A percentile compares a stretch with the other conserved stretches of the same genome.
Evolutionary conservation across 2,113 vertebrate species (phyloP).

Genomic region (Martes martes): DNA sequence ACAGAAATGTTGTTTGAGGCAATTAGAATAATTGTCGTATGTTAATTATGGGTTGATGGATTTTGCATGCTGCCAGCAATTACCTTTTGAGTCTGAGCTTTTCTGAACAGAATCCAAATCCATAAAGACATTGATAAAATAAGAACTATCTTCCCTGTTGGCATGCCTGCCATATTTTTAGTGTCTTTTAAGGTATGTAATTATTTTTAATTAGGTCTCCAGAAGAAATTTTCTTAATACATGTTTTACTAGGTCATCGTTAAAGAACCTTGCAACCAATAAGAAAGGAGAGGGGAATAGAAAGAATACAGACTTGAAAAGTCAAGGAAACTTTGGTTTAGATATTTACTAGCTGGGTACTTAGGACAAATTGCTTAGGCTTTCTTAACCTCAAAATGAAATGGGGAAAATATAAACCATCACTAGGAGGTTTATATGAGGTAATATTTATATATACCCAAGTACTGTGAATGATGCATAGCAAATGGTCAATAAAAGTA

Average conservation of each 20-base stretch:
- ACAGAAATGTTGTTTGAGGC: constrained; percentile 83
- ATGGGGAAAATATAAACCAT: not conserved
- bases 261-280: not conserved
- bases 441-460: not conserved
- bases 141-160: constrained; percentile 78
- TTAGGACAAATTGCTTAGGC: not conserved
- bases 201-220: constrained; percentile 82
- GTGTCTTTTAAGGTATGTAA: constrained; percentile 82
- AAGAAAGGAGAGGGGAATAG: not conserved
- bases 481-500: not conserved
- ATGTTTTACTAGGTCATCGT: constrained; percentile 55
- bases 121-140: constrained; percentile 81
- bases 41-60: constrained; percentile 86
- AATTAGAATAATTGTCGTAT: constrained; percentile 87
- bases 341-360: not conserved
- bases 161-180: constrained; percentile 67
- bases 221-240: constrained; percentile 69
- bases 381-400: constrained; percentile 26
- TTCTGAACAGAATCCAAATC: constrained; percentile 84
- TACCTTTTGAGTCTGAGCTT: constrained; percentile 81
- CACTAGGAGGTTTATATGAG: not conserved
- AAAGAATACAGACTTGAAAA: not conserved
- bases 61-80: constrained; percentile 83
- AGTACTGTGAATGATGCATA: not conserved
- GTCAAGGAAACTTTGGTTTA: not conserved